Conservation (phyloP, 2,113 vertebrate species). For the Acrocephalus kingi region DNA sequence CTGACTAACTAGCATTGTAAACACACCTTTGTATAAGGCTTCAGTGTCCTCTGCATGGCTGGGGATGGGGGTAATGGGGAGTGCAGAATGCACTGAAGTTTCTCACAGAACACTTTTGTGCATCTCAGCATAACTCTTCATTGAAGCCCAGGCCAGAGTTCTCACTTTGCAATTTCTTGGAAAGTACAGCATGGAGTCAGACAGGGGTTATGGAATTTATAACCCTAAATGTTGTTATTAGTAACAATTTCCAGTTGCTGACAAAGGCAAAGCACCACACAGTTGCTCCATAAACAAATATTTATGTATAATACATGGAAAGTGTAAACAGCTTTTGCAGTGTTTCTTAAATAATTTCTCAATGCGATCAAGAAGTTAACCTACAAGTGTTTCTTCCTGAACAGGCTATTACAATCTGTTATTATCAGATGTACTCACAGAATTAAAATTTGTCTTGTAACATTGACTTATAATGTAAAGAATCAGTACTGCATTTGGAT, state of each 20-base stretch:
- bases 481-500: background rate
- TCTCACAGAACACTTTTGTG: constrained; percentile 18
- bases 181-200: constrained; percentile 49
- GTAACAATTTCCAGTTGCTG: constrained; percentile 60
- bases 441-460: background rate
- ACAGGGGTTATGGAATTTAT: constrained; percentile 52
- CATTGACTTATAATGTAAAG: constrained; percentile 34
- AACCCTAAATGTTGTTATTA: constrained; percentile 39
- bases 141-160: constrained; percentile 49
- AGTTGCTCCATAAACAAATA: constrained; percentile 68
- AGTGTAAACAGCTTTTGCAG: constrained; percentile 55
- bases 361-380: constrained; percentile 49
- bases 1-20: background rate
- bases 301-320: constrained; percentile 47
- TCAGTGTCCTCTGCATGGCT: background rate
- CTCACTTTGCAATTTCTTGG: constrained; percentile 60
- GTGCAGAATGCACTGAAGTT: background rate
- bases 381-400: constrained; percentile 65
- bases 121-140: constrained; percentile 46
- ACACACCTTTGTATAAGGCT: background rate
- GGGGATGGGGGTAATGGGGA: background rate
- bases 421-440: background rate
- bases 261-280: constrained; percentile 51
- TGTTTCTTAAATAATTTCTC: constrained; percentile 67
- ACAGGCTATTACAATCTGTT: constrained; percentile 13